phyloP scores from a whole-genome alignment of 2,888 invertebrate genomes.

The Junonia oenone region DNA sequence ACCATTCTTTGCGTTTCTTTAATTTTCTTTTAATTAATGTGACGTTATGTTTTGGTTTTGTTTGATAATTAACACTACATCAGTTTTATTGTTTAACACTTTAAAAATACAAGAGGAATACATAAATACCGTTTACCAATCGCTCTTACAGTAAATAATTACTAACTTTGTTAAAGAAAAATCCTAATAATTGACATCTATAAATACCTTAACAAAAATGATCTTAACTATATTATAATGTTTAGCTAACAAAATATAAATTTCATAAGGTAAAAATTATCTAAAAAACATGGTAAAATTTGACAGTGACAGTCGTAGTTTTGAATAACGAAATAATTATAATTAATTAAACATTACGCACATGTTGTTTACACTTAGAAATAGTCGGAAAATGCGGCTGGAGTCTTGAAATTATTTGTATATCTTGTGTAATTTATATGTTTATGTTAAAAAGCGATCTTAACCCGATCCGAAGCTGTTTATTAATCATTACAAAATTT shows the following conservation, averaged over 20 bases:
- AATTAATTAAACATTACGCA: constrained; percentile 1
- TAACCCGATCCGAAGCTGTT: not conserved
- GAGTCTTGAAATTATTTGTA: not conserved
- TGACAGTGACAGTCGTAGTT: not conserved
- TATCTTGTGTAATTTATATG: not conserved
- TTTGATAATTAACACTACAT: too few species aligned
- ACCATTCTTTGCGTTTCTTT: constrained; percentile 37
- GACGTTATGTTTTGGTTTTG: too few species aligned
- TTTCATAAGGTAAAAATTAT: not conserved
- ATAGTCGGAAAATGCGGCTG: not conserved
- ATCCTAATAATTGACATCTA: too few species aligned
- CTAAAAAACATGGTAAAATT: not conserved
- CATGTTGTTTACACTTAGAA: not conserved
- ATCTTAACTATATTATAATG: too few species aligned
- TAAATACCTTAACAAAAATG: too few species aligned
- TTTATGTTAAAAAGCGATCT: not conserved
- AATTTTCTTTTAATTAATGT: too few species aligned
- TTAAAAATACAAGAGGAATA: too few species aligned
- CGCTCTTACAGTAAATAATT: too few species aligned
- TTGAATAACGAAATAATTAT: constrained; percentile 10
- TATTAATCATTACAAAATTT: not conserved
- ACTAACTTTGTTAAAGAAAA: too few species aligned
- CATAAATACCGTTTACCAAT: too few species aligned
- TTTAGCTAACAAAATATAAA: too few species aligned
- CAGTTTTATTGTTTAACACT: too few species aligned